Evolutionary conservation across 2,797 vertebrate genomes (phyloP), one percentile per base, ranked within the genome.

Genomic region (Scolopax rusticola): DNA sequence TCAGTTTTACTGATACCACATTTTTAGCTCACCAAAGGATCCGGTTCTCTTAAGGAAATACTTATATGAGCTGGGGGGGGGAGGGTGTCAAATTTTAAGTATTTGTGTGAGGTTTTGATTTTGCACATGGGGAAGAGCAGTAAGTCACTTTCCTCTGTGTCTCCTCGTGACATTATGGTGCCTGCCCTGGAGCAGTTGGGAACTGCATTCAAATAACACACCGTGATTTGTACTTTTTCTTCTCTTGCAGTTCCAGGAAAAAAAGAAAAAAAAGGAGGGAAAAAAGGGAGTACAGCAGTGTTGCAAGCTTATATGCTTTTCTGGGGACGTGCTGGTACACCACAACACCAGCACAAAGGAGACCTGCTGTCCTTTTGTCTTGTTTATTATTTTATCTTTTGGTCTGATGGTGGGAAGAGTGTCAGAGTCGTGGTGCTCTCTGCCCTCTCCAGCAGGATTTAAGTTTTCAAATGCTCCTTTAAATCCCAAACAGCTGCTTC

Each of bases 1-100:
- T 14, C 36, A 0, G 3, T 43, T 50, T 43, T 10, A 13, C 51
- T 1, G 20, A 7, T 40, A 5, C 2, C 0, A 0, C 7, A 2
- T 20, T 19, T 33, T 47, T 11, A 33, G 47, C 47, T 54, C 56
- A 4, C 25, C 41, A 6, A 32, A 80, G 41, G 84, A 30, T 12
- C 4, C 3, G 6, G 16, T 40, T 79, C 25, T 21, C 41, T 17
- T 36, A 36, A 27, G 50, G 41, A 56, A 50, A 33, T 8, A 9
- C 9, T 15, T 2, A 7, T 11, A 8, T 11, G 65, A 36, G 14
- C 50, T 9, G 3, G 11, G 41, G 3, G 9, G 2, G 24, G 18
- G 9, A 9, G 16, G 7, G 16, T 5, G 36, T 48, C 33, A 56
- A 8, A 12, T 45, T 41, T 48, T 9, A 41, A 48, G 25, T 17